Conservation (phyloP, 1,140 invertebrate genomes). For the Drepana arcuata region DNA sequence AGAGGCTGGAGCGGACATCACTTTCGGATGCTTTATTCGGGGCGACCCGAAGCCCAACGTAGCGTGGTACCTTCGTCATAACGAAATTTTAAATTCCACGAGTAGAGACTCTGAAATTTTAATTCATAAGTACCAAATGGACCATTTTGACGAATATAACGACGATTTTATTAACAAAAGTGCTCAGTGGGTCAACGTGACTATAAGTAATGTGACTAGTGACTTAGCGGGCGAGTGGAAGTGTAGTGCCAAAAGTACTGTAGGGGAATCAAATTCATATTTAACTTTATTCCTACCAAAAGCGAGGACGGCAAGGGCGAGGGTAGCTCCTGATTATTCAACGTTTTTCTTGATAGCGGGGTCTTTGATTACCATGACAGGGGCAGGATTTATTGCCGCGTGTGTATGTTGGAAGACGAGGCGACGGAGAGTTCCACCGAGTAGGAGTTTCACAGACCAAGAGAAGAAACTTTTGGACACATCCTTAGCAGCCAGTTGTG, state of each 20-base stretch:
- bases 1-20: conserved; percentile 62
- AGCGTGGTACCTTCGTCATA: conserved; percentile 84
- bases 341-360: conserved; percentile 52
- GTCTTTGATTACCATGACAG: conserved; percentile 48
- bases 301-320: conserved; percentile 44
- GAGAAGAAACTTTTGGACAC: conserved; percentile 87
- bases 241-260: conserved; percentile 57
- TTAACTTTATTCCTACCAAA: conserved; percentile 53
- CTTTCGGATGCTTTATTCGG: conserved; percentile 83
- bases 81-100: conserved; percentile 37
- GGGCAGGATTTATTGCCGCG: conserved; percentile 43
- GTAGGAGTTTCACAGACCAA: conserved; percentile 86
- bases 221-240: conserved; percentile 61
- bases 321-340: conserved; percentile 54
- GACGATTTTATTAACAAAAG: conserved; percentile 51
- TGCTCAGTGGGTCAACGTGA: conserved; percentile 63
- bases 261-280: conserved; percentile 47
- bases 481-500: conserved; percentile 80
- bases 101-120: conserved; percentile 37
- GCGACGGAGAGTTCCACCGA: conserved; percentile 76
- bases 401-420: conserved; percentile 57
- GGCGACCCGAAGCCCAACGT: conserved; percentile 88
- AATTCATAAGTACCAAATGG: conserved; percentile 30
- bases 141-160: conserved; percentile 40
- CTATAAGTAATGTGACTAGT: conserved; percentile 59